Conservation (phyloP, 1,140 invertebrate genomes). For the Saccostrea cuccullata region DNA sequence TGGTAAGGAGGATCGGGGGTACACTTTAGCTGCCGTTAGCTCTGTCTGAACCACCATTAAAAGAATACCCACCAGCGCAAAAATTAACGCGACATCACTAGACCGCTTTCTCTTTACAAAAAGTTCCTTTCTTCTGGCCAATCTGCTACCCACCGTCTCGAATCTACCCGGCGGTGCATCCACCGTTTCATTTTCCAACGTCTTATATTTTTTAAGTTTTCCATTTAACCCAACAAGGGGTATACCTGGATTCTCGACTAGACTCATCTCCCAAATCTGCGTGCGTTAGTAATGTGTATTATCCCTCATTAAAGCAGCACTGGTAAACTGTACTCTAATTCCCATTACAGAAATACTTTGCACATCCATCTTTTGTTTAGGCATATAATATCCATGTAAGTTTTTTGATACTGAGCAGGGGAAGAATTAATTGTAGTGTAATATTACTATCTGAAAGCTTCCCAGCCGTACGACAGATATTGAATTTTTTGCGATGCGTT, state of each 20-base stretch:
- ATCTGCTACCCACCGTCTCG: conserved; percentile 71
- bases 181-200: conserved; percentile 30
- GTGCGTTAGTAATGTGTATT: neutral
- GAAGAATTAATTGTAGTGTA: neutral
- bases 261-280: conserved; percentile 59
- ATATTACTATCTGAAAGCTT: conserved; percentile 6
- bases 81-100: conserved; percentile 68
- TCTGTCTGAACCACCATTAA: conserved; percentile 76
- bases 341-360: neutral
- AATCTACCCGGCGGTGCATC: conserved; percentile 51
- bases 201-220: conserved; percentile 55
- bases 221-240: conserved; percentile 72
- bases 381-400: neutral
- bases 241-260: conserved; percentile 71
- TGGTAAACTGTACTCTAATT: neutral
- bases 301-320: neutral
- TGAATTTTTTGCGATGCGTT: neutral
- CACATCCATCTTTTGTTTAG: neutral
- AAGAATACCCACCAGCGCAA: conserved; percentile 71
- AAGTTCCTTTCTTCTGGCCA: conserved; percentile 73
- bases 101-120: conserved; percentile 67
- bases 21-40: conserved; percentile 61
- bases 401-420: neutral
- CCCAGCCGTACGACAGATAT: neutral
- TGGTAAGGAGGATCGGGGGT: conserved; percentile 51